Evolutionary conservation across 2,113 vertebrate genomes (phyloP).

Genomic region (Smithornis capensis): DNA sequence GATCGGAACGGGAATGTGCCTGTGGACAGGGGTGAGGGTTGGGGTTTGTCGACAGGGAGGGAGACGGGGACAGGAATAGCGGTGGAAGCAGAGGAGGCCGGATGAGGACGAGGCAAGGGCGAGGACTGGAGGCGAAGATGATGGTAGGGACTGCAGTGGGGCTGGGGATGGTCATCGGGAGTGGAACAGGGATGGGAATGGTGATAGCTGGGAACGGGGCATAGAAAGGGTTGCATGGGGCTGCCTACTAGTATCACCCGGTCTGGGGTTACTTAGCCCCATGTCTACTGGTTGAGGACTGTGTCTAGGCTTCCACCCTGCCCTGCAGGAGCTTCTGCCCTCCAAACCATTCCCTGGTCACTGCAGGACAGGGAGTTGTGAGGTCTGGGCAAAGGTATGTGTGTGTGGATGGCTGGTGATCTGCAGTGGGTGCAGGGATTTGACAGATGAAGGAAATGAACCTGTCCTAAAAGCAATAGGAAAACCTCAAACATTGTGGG

Average conservation of each 20-base stretch:
- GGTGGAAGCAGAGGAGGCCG: background rate
- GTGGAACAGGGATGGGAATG: no score
- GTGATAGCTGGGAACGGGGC: background rate
- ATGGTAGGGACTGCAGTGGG: no score
- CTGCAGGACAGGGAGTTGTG: rapidly evolving
- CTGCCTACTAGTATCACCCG: background rate
- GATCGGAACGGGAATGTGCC: rapidly evolving
- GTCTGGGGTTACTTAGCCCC: background rate
- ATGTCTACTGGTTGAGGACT: no score
- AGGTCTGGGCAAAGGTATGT: rapidly evolving
- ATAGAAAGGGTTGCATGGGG: rapidly evolving
- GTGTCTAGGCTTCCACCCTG: background rate
- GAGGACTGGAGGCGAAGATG: no score
- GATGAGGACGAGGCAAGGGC: no score
- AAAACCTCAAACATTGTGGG: background rate
- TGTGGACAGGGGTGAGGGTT: no score
- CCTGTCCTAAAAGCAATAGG: background rate
- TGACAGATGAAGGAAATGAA: background rate
- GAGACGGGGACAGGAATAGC: rapidly evolving
- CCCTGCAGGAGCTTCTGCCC: background rate
- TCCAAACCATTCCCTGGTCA: background rate
- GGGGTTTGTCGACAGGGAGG: no score
- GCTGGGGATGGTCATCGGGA: background rate
- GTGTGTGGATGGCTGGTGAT: background rate
- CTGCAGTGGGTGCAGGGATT: background rate